Evolutionary conservation across 2,797 vertebrate species (phyloP).

Genomic region (Syngnathus acus): DNA sequence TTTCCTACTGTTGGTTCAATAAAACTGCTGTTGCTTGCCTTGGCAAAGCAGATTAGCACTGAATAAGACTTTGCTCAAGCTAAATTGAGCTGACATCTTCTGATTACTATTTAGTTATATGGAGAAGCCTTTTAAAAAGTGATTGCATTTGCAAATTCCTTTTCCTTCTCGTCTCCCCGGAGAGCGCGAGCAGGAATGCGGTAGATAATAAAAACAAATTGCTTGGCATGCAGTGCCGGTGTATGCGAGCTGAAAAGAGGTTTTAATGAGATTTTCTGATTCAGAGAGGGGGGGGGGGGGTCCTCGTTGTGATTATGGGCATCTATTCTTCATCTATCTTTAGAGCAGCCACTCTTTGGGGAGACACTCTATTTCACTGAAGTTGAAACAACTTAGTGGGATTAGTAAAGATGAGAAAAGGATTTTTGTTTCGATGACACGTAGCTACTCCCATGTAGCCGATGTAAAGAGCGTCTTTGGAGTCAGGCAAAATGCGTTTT

Average conservation of each 20-base stretch:
- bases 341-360: conserved; percentile 17
- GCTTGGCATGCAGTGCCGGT: conserved; percentile 28
- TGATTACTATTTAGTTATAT: conserved; percentile 35
- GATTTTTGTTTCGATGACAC: background rate
- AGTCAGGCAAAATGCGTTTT: conserved; percentile 24
- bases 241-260: conserved; percentile 21
- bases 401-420: conserved; percentile 9
- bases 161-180: conserved; percentile 36
- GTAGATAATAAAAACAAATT: conserved; percentile 45
- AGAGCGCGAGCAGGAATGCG: conserved; percentile 40
- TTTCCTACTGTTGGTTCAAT: background rate
- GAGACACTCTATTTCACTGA: conserved; percentile 13
- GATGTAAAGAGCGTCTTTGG: conserved; percentile 1
- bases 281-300: conserved; percentile 7
- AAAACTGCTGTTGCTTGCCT: background rate
- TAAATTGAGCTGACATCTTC: conserved; percentile 14
- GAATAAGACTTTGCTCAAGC: conserved; percentile 12
- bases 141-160: conserved; percentile 28
- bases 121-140: conserved; percentile 29
- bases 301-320: conserved; percentile 7
- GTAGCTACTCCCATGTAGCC: conserved; percentile 5
- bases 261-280: conserved; percentile 46
- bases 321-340: conserved; percentile 16
- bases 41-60: conserved; percentile 9
- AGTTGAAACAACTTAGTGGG: background rate